Percentiles rank a stretch among this genome's conserved stretches.
Conservation (phyloP, 23 tunicate species). For the Ciona savignyi region DNA sequence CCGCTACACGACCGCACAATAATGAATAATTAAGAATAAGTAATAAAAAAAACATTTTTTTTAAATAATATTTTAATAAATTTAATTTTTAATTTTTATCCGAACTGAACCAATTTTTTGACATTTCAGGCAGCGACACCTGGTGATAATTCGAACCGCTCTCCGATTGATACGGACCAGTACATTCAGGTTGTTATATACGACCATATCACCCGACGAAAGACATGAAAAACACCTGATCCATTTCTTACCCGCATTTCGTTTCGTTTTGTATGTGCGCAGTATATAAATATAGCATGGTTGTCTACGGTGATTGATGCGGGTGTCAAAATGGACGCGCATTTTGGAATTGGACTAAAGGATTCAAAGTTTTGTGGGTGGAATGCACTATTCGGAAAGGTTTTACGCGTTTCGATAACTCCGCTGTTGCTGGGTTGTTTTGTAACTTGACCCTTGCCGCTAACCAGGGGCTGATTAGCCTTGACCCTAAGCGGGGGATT, state of each 20-base stretch:
- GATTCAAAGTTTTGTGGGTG: background rate
- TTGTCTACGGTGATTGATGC: background rate
- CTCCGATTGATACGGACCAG: conserved; percentile 64
- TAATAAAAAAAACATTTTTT: too few relatives aligned
- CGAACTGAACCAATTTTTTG: too few relatives aligned
- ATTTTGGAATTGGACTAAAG: background rate
- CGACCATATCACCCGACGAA: conserved; percentile 95
- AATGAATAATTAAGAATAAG: too few relatives aligned
- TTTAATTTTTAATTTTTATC: too few relatives aligned
- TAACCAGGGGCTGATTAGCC: background rate
- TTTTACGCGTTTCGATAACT: too few relatives aligned
- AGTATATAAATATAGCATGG: background rate
- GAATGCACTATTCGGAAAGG: background rate
- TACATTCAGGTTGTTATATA: conserved; percentile 91
- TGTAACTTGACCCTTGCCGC: background rate
- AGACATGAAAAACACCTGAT: conserved; percentile 35
- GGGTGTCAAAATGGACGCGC: background rate
- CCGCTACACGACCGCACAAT: too few relatives aligned
- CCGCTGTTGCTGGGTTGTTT: too few relatives aligned
- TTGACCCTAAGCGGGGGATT: background rate
- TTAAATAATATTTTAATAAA: too few relatives aligned
- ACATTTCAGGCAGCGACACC: conserved; percentile 84
- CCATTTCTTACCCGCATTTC: background rate
- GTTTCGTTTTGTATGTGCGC: background rate
- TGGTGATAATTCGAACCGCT: conserved; percentile 89